A percentile compares a stretch with the other conserved stretches of the same genome.
phyloP scores from a whole-genome alignment of 2,888 invertebrate genomes.

The Rhamnusium bicolor region DNA sequence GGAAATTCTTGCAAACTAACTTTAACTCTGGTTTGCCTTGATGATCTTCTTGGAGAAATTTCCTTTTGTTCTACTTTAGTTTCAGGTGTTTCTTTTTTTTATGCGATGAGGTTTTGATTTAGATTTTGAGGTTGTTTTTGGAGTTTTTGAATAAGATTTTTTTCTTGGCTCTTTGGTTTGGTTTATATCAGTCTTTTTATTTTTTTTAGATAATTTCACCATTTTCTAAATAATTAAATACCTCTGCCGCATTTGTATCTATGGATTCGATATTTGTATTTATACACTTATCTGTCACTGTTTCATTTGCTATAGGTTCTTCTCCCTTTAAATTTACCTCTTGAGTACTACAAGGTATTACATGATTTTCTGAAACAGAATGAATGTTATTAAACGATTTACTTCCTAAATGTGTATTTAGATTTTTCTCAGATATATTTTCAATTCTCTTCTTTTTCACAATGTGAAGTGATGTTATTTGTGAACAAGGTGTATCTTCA shows the following conservation, averaged over 20 bases:
- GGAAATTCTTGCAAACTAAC: constrained; percentile 57
- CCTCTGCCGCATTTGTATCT: not conserved
- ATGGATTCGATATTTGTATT: not conserved
- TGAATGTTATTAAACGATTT: not conserved
- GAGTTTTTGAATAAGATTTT: not conserved
- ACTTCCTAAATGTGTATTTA: no score
- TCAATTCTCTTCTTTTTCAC: constrained; percentile 59
- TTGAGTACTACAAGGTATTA: not conserved
- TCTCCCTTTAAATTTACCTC: not conserved
- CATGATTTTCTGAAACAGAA: not conserved
- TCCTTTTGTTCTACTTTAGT: constrained; percentile 12
- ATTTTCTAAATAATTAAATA: not conserved
- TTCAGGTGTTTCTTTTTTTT: not conserved
- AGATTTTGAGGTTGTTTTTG: not conserved
- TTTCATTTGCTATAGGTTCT: not conserved
- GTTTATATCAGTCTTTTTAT: not conserved
- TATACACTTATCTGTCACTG: not conserved
- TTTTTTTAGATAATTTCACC: not conserved
- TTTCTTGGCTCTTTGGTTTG: not conserved
- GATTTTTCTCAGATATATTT: no score
- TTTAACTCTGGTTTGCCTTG: constrained; percentile 54
- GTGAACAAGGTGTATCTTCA: constrained; percentile 58
- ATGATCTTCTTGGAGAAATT: constrained; percentile 51
- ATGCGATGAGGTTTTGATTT: not conserved
- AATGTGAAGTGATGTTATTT: constrained; percentile 52